Evolutionary conservation across 2,797 vertebrate genomes (phyloP).

Genomic region (Agapornis canus): DNA sequence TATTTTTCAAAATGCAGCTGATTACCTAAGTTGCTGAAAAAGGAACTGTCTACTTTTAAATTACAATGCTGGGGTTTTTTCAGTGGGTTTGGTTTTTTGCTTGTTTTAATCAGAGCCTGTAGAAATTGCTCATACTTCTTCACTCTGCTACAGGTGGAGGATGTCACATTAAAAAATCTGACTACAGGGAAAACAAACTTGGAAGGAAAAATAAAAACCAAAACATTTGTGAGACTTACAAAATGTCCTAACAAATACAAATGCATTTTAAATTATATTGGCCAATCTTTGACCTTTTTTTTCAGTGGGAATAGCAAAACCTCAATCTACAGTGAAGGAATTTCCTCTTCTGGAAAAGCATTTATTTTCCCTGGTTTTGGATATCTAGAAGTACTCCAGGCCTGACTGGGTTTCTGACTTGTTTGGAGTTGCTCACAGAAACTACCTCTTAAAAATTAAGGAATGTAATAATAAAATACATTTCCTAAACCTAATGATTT

Average conservation of each 20-base stretch:
- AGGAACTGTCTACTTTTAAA: constrained; percentile 27
- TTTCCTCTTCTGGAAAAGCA: background rate
- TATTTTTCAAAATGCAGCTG: constrained; percentile 19
- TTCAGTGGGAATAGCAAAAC: background rate
- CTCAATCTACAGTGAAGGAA: background rate
- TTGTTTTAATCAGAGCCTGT: background rate
- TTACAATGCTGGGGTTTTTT: background rate
- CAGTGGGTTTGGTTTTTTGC: background rate
- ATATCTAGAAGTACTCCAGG: background rate
- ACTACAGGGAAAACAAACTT: background rate
- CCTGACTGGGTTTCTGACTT: background rate
- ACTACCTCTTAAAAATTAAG: background rate
- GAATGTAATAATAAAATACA: background rate
- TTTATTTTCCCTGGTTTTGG: background rate
- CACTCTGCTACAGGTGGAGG: background rate
- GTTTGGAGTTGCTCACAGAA: background rate
- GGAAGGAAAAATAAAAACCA: background rate
- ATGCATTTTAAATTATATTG: background rate
- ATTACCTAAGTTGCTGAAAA: constrained; percentile 14
- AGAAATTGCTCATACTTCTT: background rate
- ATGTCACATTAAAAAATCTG: background rate
- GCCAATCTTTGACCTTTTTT: background rate
- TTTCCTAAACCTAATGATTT: background rate
- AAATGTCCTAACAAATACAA: background rate
- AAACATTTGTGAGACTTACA: background rate